Evolutionary conservation across 2,888 invertebrate species (phyloP).

Genomic region (Sesia apiformis): DNA sequence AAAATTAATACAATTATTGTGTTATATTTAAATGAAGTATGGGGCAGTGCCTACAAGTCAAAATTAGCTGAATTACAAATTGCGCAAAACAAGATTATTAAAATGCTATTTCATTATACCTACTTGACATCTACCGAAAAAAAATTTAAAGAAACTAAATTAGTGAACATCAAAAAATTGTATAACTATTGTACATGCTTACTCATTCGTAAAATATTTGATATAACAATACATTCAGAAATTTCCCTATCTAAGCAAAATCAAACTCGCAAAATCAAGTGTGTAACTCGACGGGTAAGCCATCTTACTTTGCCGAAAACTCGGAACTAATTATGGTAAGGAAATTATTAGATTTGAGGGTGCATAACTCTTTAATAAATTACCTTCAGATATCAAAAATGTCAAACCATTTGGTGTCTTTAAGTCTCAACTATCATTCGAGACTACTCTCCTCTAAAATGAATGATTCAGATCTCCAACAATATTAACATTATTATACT

Average conservation of each 20-base stretch:
- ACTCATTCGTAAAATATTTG: constrained; percentile 4
- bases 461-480: no score
- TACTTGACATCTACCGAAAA: constrained; percentile 4
- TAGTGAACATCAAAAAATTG: constrained; percentile 5
- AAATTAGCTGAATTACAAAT: constrained; percentile 5
- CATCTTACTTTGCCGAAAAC: neutral
- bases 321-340: neutral
- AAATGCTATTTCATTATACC: constrained; percentile 6
- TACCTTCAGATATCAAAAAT: no score
- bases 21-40: no score
- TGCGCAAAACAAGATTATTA: constrained; percentile 7
- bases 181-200: constrained; percentile 6
- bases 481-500: no score
- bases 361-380: no score
- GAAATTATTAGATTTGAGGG: neutral
- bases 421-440: no score
- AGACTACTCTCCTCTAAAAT: no score
- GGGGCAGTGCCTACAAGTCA: constrained; percentile 4
- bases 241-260: neutral
- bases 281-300: neutral
- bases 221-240: constrained; percentile 2
- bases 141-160: constrained; percentile 5
- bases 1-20: no score
- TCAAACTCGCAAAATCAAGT: neutral
- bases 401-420: no score